These are phyloP conservation scores for Lacanobia wlatinum DNA, from an alignment of 2,888 invertebrate genomes.

Conservation along the genomic window DNA sequence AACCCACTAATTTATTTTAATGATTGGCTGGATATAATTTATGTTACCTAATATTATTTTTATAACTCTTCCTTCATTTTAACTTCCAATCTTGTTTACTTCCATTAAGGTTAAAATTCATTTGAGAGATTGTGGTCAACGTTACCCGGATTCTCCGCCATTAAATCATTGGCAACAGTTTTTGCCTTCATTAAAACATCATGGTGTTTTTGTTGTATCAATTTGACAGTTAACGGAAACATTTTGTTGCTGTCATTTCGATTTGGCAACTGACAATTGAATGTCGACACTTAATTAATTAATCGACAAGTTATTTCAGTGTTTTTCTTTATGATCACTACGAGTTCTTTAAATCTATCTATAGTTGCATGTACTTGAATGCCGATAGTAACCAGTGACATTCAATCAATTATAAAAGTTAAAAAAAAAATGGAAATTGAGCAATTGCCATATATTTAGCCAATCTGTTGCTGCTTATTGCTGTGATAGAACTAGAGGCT, in stretches of 20 bases:
- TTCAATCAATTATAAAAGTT: background rate
- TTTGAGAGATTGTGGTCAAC: constrained; percentile 42
- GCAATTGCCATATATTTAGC: background rate
- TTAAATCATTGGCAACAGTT: constrained; percentile 64
- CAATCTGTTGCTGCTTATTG: too few species aligned
- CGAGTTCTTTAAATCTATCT: background rate
- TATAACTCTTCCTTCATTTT: background rate
- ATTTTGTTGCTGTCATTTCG: constrained; percentile 60
- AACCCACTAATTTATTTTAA: constrained; percentile 45
- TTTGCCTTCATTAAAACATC: constrained; percentile 66
- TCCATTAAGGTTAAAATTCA: constrained; percentile 50
- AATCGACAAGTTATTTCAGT: constrained; percentile 10
- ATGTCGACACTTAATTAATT: constrained; percentile 43
- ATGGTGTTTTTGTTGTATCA: constrained; percentile 67
- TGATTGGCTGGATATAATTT: constrained; percentile 33
- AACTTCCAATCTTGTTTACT: constrained; percentile 42
- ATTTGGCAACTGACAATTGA: constrained; percentile 33
- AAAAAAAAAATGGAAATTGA: too few species aligned
- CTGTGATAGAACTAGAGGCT: background rate
- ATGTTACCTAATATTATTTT: constrained; percentile 36
- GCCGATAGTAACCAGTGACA: background rate
- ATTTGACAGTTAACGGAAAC: constrained; percentile 65
- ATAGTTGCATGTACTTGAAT: background rate
- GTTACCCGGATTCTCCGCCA: constrained; percentile 64
- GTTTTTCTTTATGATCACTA: constrained; percentile 12